Evolutionary conservation across 2,888 invertebrate species (phyloP), one percentile per base, ranked within the genome.

Genomic region (Cremastobaeus sp.): DNA sequence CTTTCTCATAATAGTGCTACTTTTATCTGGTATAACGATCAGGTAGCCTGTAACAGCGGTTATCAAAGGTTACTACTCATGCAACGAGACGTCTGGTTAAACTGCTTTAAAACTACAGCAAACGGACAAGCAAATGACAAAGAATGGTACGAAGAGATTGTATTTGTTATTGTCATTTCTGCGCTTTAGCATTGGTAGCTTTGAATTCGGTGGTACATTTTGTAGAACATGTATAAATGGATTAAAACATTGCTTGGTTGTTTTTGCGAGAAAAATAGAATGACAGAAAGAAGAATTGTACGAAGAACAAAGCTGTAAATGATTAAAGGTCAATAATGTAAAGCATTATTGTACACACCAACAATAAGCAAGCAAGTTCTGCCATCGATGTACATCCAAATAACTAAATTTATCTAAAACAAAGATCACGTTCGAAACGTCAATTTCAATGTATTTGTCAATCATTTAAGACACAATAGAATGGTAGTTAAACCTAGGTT

Each of bases 31-130:
- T 71, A 78, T 78, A 81, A 82, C 76, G 81, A 78, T 80, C 78
- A 79, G 78, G 73, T 79, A 79, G 81, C 81, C 80, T 82, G 79
- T 76, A 80, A 81, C 79, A 82, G 79, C 78, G 77, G 70, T 80
- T 72, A 74, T 79, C 74, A 81, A 83, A 78, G 72, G 77, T 82
- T 78, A 81, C 83, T 83, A 83, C 83, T 77, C 83, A 83, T 83
- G 83, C 83, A 81, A 78, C 45, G 47, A 69, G 34, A 66, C 62
- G 34, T 73, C 45, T 47, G 12, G 68, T 71, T 74, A 74, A 71
- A 70, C 39, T 65, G 74, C 71, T 74, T 66, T 66, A 71, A 68
- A 62, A 66, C 66, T 73, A 73, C 68, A 68, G 62, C 52, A 11
- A 62, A 57, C 48, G 12, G 66, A 74, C 66, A 52, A 21, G 25